Conservation (phyloP, 2,113 vertebrate species). For the Anguilla japonica region DNA sequence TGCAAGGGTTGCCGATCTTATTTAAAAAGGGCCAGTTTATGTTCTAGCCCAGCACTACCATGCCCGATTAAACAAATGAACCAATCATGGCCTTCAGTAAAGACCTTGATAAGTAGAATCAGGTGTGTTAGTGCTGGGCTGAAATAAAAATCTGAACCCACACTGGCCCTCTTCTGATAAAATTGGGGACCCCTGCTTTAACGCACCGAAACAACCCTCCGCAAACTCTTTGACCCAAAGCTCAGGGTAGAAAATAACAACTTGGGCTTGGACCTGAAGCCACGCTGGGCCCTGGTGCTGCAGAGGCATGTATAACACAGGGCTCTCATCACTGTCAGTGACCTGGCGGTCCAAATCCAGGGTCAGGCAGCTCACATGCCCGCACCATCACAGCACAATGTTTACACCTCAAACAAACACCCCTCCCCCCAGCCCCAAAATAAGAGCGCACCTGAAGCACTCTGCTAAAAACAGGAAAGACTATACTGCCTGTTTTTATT, state of each 20-base stretch:
- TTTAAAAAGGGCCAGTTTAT: too few relatives aligned
- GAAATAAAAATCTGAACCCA: too few relatives aligned
- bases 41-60: too few relatives aligned
- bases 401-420: constrained; percentile 34
- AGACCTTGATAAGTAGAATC: too few relatives aligned
- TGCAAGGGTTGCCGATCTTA: background rate
- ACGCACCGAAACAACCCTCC: too few relatives aligned
- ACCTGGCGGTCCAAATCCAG: constrained; percentile 44
- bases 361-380: constrained; percentile 24
- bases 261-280: background rate
- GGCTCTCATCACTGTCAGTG: constrained; percentile 35
- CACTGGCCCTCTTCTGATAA: too few relatives aligned
- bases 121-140: too few relatives aligned
- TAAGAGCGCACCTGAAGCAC: background rate
- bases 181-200: too few relatives aligned
- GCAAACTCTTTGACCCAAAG: background rate
- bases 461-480: background rate
- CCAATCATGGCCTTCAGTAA: too few relatives aligned
- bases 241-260: constrained; percentile 17
- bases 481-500: background rate
- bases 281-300: constrained; percentile 18
- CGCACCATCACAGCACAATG: constrained; percentile 46
- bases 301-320: constrained; percentile 32
- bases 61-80: too few relatives aligned
- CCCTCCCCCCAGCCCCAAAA: background rate